Evolutionary conservation across 2,888 invertebrate genomes (phyloP), one percentile per base, ranked within the genome.

Genomic region (Plutella xylostella): DNA sequence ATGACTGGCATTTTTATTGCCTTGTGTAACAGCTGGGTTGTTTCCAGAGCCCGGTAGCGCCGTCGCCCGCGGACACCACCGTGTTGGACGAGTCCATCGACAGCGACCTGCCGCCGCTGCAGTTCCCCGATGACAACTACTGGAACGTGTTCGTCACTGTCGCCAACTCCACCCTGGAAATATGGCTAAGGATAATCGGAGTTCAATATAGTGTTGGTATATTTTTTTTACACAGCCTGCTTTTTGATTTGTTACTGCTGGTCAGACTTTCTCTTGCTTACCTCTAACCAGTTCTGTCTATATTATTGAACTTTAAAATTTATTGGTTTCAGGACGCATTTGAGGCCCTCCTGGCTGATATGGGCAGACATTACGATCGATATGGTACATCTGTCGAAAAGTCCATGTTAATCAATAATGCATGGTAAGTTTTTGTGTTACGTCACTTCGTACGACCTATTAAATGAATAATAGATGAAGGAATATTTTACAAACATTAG

Each of bases 171-270:
- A 87, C 89, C 0, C 74, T 85, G 2, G 89, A 89, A 55, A 83
- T 92, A 43, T 91, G 90, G 89, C 85, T 87, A 2, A 76, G 90
- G 45, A 80, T 92, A 6, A 86, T 90, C 49, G 90, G 89, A 38
- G 74, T 85, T 11, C 72, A 88, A 17, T 89, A 89, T 58, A 89
- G 87, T 57, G 88, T 88, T 61, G 79, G 86, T 31, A 25, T 7
- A n/a, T n/a, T n/a, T n/a, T n/a, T n/a, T n/a, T n/a, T n/a, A n/a
- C n/a, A 2, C 4, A 28, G n/a, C 2, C n/a, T 12, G 9, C 28
- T 28, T n/a, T 28, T 28, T 28, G 28, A 28, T n/a, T 28, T 25
- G 25, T 25, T 25, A 25, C 37, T 47, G 17, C 30, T 31, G 2
- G 31, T 39, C 11, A n/a, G n/a, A n/a, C n/a, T n/a, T n/a, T n/a